Percentiles rank a stretch among this genome's conserved stretches.
These are phyloP conservation scores for Ophion costatus DNA, from an alignment of 2,888 invertebrate species.

Conservation along the genomic window DNA sequence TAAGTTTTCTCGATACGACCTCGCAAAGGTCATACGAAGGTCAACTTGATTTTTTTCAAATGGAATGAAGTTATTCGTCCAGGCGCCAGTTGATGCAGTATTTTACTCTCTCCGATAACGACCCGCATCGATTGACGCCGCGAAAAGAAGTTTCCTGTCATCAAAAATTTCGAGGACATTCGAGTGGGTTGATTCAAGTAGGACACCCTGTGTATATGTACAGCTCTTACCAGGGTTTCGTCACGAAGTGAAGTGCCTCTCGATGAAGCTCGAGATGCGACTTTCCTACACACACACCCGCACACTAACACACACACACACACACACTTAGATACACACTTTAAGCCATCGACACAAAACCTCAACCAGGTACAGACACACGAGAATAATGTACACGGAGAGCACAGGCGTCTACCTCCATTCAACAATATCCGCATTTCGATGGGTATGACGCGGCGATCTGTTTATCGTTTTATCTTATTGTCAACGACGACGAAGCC, in stretches of 20 bases:
- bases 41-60: neutral
- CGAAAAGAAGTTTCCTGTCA: no score
- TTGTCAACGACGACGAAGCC: constrained; percentile 43
- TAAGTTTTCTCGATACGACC: neutral
- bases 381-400: constrained; percentile 11
- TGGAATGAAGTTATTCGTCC: no score
- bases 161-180: neutral
- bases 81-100: no score
- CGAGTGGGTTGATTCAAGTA: neutral
- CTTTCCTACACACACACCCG: neutral
- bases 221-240: constrained; percentile 7
- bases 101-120: no score
- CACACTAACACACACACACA: constrained; percentile 18
- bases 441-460: constrained; percentile 70
- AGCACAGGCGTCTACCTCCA: constrained; percentile 10
- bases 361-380: neutral
- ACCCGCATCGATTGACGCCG: no score
- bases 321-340: constrained; percentile 25
- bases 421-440: constrained; percentile 66
- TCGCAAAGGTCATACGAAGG: neutral
- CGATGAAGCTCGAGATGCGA: constrained; percentile 38
- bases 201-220: constrained; percentile 1
- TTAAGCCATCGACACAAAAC: constrained; percentile 26
- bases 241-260: constrained; percentile 37
- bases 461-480: constrained; percentile 70